Percentiles rank a stretch among this genome's conserved stretches.
Conservation (phyloP, 2,888 invertebrate species). For the Drymonia ruficornis region DNA sequence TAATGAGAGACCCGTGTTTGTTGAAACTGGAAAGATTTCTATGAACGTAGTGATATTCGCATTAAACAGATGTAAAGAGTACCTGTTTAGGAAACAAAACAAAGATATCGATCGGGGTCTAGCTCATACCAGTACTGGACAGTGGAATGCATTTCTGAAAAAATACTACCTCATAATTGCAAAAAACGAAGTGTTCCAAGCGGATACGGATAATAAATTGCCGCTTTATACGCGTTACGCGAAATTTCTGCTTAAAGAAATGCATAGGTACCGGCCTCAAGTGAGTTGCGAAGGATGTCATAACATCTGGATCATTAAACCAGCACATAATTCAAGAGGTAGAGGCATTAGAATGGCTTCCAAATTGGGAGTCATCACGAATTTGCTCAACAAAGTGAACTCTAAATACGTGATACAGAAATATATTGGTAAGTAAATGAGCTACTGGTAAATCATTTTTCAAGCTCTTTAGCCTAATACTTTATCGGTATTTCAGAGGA, state of each 20-base stretch:
- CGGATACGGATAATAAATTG: constrained; percentile 61
- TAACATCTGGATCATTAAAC: constrained; percentile 96
- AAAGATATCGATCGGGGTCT: constrained; percentile 86
- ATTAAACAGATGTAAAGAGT: constrained; percentile 88
- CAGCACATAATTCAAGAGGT: constrained; percentile 92
- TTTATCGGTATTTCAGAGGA: constrained; percentile 86
- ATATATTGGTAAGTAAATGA: constrained; percentile 89
- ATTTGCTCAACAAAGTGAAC: constrained; percentile 83
- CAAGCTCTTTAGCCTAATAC: background rate
- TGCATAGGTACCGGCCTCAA: constrained; percentile 85
- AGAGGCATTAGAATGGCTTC: constrained; percentile 93
- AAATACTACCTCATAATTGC: constrained; percentile 87
- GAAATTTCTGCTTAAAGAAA: constrained; percentile 84
- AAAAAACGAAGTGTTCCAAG: constrained; percentile 79
- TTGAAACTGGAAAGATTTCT: constrained; percentile 80
- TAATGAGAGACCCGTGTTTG: constrained; percentile 71
- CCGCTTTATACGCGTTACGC: constrained; percentile 71
- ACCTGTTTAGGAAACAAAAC: constrained; percentile 83
- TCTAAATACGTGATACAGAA: constrained; percentile 93
- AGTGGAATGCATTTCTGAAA: constrained; percentile 89
- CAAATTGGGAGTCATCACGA: constrained; percentile 89
- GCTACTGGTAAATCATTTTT: background rate
- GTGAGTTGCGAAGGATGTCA: constrained; percentile 90
- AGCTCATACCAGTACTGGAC: constrained; percentile 67
- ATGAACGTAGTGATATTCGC: constrained; percentile 88